These are phyloP conservation scores for Mermis nigrescens DNA, from an alignment of 2,888 invertebrate species.

Conservation along the genomic window DNA sequence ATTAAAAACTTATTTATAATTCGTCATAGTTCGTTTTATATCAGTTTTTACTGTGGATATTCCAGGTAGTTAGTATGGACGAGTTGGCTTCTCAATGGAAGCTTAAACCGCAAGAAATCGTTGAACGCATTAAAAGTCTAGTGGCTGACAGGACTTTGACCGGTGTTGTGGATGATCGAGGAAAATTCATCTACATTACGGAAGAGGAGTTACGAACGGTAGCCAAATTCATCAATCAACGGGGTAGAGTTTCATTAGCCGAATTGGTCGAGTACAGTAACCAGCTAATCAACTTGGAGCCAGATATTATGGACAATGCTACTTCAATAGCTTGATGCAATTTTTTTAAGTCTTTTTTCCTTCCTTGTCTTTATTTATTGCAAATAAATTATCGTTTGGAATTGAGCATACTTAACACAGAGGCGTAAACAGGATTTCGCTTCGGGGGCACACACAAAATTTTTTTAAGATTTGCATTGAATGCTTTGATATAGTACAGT, in stretches of 20 bases:
- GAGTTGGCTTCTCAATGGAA: constrained; percentile 27
- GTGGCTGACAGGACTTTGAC: constrained; percentile 63
- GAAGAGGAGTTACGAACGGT: constrained; percentile 70
- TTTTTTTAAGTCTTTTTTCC: no score
- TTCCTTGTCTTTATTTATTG: no score
- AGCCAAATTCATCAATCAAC: constrained; percentile 77
- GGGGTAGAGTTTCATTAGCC: constrained; percentile 75
- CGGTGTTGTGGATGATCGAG: constrained; percentile 89
- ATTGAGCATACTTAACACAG: no score
- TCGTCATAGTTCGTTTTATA: no score
- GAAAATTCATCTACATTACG: constrained; percentile 94
- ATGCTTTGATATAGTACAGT: no score
- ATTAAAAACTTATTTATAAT: no score
- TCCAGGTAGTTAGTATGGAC: constrained; percentile 30
- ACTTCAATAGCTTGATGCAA: no score
- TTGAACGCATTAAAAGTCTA: constrained; percentile 56
- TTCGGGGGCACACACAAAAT: no score
- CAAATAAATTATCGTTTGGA: no score
- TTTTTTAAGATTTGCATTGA: no score
- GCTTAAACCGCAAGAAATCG: constrained; percentile 33
- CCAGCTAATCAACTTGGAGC: constrained; percentile 56
- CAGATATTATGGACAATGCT: constrained; percentile 11
- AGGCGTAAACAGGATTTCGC: no score
- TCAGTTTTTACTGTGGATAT: no score
- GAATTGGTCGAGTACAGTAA: constrained; percentile 88